Base-by-base conservation (phyloP, 2,888 invertebrate species). In the Oligia fasciuncula region DNA sequence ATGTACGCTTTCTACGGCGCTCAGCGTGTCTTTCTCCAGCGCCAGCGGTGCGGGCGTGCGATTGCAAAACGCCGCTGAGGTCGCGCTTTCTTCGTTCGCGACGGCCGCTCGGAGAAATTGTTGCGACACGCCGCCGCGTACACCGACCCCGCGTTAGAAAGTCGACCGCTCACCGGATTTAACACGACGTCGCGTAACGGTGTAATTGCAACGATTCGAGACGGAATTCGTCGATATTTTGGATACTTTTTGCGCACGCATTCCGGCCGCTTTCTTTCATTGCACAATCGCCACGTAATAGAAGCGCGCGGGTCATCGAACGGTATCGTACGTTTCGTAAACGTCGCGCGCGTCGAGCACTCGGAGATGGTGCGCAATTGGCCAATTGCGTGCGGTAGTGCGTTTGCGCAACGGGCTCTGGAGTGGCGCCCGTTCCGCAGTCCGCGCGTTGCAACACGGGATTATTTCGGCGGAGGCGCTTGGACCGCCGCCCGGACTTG, bases 11-110 rank as follows among this genome's bases (percentile, higher is more conserved):
- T 96, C 96, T 95, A 95, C 93, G 90, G 87, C 87, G 85, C 85
- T 80, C 81, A 79, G 80, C 89, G 89, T 65, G 91, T 94, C 94
- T 94, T 94, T 94, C 95, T 93, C 93, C 91, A 87, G 85, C 89
- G 89, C 85, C 87, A 90, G 86, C 86, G 88, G 87, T 86, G 90
- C 90, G 85, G 87, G 90, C 89, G 93, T 88, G 93, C 94, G 95
- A 96, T 97, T 97, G 97, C 97, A 96, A 97, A 97, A 97, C 95
- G 93, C 87, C 93, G 93, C 93, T 91, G 96, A 95, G 97, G 96
- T 97, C 96, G 97, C 97, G 96, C 97, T 97, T 97, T 97, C 97
- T 97, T 97, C 96, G 95, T 94, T 95, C 94, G 96, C 96, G 93
- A 95, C 93, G 94, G 94, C 90, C 93, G 95, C 94, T 90, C 92